Percentiles rank a stretch among this genome's conserved stretches.
phyloP scores from a whole-genome alignment of 2,888 invertebrate genomes.

The Rugalucina vietnamica region DNA sequence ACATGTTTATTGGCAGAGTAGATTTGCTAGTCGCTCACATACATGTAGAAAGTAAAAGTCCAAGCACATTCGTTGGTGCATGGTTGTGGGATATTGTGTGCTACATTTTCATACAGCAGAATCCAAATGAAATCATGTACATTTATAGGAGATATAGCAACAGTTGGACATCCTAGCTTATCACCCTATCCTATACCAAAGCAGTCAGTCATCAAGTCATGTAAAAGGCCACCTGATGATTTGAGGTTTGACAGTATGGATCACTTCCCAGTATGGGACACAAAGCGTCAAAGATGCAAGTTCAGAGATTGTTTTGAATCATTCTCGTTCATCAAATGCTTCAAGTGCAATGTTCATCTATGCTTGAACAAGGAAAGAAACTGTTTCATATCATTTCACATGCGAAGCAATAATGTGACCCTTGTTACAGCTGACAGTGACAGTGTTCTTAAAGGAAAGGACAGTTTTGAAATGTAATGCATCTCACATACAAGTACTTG shows the following conservation, averaged over 20 bases:
- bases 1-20: constrained; percentile 40
- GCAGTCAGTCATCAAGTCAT: not conserved
- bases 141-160: constrained; percentile 8
- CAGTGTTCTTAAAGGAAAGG: no score
- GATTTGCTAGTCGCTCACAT: constrained; percentile 23
- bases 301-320: not conserved
- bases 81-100: constrained; percentile 54
- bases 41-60: constrained; percentile 13
- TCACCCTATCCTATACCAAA: not conserved
- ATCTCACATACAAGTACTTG: no score
- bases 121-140: constrained; percentile 26
- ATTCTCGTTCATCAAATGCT: no score
- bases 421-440: no score
- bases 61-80: constrained; percentile 51
- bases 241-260: constrained; percentile 15
- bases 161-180: constrained; percentile 25
- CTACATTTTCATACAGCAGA: constrained; percentile 19
- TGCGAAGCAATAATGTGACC: no score
- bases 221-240: not conserved
- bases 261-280: constrained; percentile 35
- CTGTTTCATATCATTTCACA: no score
- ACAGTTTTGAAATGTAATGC: no score
- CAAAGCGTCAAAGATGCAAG: constrained; percentile 32
- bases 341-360: no score
- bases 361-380: no score